phyloP scores from a whole-genome alignment of 2,797 vertebrate genomes.

The Taeniopygia guttata region DNA sequence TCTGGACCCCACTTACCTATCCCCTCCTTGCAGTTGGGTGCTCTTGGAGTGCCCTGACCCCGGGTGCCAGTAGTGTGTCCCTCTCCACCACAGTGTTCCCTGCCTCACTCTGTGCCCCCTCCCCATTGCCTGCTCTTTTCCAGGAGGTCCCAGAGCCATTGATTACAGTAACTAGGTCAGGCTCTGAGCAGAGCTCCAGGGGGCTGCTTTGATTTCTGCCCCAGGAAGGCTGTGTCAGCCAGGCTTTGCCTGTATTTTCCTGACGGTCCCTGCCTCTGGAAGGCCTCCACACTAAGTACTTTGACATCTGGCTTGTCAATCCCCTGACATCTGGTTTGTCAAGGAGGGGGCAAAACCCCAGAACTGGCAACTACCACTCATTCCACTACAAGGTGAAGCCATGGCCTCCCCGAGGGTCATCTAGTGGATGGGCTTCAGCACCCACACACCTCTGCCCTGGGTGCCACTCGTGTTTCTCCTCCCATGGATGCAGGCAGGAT shows the following conservation, averaged over 20 bases:
- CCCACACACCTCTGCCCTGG: accelerated
- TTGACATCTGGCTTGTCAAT: no score
- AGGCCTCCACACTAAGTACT: background rate
- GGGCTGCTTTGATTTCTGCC: constrained; percentile 18
- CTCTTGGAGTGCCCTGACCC: accelerated
- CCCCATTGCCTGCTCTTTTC: background rate
- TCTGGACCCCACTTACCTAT: background rate
- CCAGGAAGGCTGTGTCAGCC: background rate
- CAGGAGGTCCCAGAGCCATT: background rate
- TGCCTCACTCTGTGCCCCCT: accelerated
- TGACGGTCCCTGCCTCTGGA: background rate
- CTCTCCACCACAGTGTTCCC: accelerated
- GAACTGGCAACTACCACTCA: background rate
- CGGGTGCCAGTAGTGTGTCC: background rate
- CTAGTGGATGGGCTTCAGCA: background rate
- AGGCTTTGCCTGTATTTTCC: background rate
- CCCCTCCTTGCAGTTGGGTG: background rate
- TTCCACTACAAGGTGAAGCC: background rate
- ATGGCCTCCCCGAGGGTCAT: accelerated
- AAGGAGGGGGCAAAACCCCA: background rate
- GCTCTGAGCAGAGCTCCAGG: background rate
- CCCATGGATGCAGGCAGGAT: background rate
- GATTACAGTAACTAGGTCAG: background rate
- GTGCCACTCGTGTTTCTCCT: background rate
- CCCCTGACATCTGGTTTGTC: background rate